phyloP scores from a whole-genome alignment of 1,140 invertebrate species.

The Temnothorax longispinosus region DNA sequence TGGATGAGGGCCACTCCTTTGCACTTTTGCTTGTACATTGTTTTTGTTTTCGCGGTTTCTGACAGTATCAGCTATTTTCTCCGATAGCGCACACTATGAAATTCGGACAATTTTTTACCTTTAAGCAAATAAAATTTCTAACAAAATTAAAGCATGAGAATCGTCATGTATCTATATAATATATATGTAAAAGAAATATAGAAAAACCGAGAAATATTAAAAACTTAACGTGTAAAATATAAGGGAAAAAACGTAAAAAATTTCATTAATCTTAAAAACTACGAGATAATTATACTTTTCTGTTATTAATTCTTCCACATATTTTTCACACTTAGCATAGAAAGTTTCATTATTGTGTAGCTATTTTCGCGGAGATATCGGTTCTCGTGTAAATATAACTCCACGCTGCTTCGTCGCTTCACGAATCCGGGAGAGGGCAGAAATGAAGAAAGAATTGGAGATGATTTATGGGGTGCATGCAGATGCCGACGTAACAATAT shows the following conservation, averaged over 20 bases:
- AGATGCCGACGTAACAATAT: slow-evolving; percentile 52
- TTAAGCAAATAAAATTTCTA: not conserved
- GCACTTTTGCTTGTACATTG: not conserved
- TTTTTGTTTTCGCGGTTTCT: slow-evolving; percentile 6
- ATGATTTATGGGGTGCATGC: slow-evolving; percentile 57
- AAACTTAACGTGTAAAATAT: not conserved
- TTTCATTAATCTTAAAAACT: not conserved
- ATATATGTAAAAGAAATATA: not conserved
- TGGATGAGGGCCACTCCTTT: slow-evolving; percentile 30
- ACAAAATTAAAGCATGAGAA: not conserved
- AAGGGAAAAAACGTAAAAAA: not conserved
- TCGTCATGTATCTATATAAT: too few species aligned
- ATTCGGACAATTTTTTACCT: not conserved
- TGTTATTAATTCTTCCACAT: not conserved
- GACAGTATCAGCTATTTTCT: not conserved
- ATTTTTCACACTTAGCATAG: not conserved
- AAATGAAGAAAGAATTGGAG: slow-evolving; percentile 56
- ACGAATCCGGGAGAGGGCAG: not conserved
- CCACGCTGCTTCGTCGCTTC: not conserved
- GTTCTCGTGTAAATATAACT: slow-evolving; percentile 1
- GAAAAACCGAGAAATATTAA: not conserved
- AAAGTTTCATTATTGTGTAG: not conserved
- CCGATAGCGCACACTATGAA: not conserved
- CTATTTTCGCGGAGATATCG: not conserved
- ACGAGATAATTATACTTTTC: not conserved